phyloP scores from a whole-genome alignment of 2,888 invertebrate species.

The Drosophila percnosoma region DNA sequence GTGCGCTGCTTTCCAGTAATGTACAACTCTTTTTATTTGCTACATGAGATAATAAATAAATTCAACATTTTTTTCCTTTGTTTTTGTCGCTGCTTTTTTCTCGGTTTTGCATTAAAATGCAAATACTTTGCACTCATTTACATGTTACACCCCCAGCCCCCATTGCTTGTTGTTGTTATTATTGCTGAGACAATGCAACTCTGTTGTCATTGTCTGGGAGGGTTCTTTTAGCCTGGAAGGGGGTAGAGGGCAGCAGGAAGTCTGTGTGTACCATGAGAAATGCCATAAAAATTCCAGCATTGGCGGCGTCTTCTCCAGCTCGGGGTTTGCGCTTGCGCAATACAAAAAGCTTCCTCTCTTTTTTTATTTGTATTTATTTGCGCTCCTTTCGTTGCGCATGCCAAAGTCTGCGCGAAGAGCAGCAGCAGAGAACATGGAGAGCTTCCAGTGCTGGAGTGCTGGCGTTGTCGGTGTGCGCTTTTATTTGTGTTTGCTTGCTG shows the following conservation, averaged over 20 bases:
- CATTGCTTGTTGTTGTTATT: constrained; percentile 25
- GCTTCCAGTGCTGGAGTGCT: constrained; percentile 9
- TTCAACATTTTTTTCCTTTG: constrained; percentile 42
- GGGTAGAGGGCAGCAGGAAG: constrained; percentile 32
- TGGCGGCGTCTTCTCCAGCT: constrained; percentile 32
- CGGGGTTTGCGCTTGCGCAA: constrained; percentile 70
- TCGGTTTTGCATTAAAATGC: constrained; percentile 63
- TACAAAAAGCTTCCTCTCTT: constrained; percentile 52
- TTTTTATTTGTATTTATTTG: constrained; percentile 23
- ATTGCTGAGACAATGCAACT: constrained; percentile 66
- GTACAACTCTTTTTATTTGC: constrained; percentile 29
- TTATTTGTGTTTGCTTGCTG: constrained; percentile 34
- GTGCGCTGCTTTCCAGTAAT: constrained; percentile 10
- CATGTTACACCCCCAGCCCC: constrained; percentile 56
- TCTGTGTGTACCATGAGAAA: constrained; percentile 62
- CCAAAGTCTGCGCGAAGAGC: constrained; percentile 51
- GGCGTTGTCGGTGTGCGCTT: constrained; percentile 33
- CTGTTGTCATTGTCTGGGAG: constrained; percentile 66
- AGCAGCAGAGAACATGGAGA: constrained; percentile 23
- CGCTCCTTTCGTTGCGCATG: constrained; percentile 71
- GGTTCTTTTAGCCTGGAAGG: constrained; percentile 15
- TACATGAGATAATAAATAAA: constrained; percentile 59
- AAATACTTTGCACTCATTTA: constrained; percentile 73
- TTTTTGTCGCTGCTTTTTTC: constrained; percentile 12
- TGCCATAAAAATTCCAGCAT: constrained; percentile 73